A percentile compares a stretch with the other conserved stretches of the same genome.
Conservation (phyloP, 1,140 invertebrate species). For the Drosophila burlai region DNA sequence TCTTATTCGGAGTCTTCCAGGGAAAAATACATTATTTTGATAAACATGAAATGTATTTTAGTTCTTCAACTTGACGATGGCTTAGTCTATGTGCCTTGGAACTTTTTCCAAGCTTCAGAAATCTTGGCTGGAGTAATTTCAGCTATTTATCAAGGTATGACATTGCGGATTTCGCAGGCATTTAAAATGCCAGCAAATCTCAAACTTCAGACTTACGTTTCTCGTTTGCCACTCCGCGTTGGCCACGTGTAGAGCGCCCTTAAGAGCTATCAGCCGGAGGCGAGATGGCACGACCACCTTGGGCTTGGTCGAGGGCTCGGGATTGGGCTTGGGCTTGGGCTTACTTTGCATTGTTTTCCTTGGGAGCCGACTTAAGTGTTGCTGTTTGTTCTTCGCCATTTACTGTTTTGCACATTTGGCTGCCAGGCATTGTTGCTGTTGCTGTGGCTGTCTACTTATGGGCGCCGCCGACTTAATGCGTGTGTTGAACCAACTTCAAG, state of each 20-base stretch:
- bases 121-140: conserved; percentile 65
- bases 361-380: conserved; percentile 69
- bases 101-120: conserved; percentile 27
- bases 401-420: conserved; percentile 76
- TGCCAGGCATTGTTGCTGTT: conserved; percentile 53
- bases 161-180: conserved; percentile 71
- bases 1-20: background rate
- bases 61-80: conserved; percentile 37
- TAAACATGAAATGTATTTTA: conserved; percentile 41
- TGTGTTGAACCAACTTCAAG: conserved; percentile 49
- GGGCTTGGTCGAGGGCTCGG: conserved; percentile 23
- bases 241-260: conserved; percentile 35
- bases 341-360: conserved; percentile 70
- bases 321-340: conserved; percentile 19
- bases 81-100: conserved; percentile 21
- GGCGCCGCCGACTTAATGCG: conserved; percentile 51
- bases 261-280: conserved; percentile 31
- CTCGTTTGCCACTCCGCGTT: conserved; percentile 18
- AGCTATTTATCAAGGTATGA: conserved; percentile 81
- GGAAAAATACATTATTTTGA: conserved; percentile 18
- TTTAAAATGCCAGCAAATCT: conserved; percentile 69
- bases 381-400: conserved; percentile 47
- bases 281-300: conserved; percentile 25
- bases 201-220: conserved; percentile 49
- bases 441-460: conserved; percentile 51